These are phyloP conservation scores for Poecilobothrus nobilitatus DNA, from an alignment of 2,888 invertebrate genomes.

Conservation along the genomic window DNA sequence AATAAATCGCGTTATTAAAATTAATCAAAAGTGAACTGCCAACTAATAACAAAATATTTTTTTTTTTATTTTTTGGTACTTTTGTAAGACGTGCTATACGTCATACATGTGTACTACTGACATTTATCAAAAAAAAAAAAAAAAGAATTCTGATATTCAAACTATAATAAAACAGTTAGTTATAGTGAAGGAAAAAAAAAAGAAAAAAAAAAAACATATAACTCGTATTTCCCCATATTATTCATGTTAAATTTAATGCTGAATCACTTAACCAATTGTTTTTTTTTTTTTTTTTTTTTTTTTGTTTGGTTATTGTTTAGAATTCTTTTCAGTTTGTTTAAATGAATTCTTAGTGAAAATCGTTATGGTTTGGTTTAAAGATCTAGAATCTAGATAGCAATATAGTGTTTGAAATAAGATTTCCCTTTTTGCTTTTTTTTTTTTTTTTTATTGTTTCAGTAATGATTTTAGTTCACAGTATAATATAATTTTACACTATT, in stretches of 20 bases:
- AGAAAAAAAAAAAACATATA: too few species aligned
- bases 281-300: neutral
- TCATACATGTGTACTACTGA: too few species aligned
- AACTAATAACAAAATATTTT: neutral
- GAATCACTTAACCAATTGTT: neutral
- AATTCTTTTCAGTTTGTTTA: neutral
- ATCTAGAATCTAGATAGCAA: too few species aligned
- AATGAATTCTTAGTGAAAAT: neutral
- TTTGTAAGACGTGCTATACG: too few species aligned
- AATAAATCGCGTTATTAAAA: neutral
- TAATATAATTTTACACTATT: too few species aligned
- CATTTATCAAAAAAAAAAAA: too few species aligned
- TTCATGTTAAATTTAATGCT: neutral
- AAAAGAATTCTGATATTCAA: neutral
- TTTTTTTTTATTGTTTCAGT: neutral
- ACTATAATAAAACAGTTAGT: constrained; percentile 2
- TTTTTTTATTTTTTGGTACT: too few species aligned
- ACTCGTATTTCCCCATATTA: neutral
- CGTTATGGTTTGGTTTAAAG: too few species aligned
- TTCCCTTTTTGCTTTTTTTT: neutral
- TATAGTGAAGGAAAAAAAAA: neutral
- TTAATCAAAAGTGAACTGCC: neutral
- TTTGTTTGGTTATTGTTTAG: neutral
- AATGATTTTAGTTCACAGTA: too few species aligned
- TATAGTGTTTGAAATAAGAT: neutral